Evolutionary conservation across 1,140 invertebrate genomes (phyloP).

Genomic region (Lutraria rhynchaena): DNA sequence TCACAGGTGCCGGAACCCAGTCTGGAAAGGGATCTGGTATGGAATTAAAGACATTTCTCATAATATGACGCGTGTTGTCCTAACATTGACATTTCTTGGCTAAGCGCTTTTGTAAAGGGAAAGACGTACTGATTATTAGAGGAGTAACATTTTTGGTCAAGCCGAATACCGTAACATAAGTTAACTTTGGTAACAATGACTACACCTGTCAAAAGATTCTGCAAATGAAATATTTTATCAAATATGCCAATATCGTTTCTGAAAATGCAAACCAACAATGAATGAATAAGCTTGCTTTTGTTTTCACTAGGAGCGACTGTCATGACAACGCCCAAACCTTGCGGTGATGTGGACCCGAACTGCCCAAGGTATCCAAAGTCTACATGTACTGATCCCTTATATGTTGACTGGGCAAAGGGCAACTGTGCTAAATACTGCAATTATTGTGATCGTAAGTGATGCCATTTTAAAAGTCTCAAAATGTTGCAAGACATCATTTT

Average conservation of each 20-base stretch:
- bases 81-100: too few species aligned
- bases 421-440: slow-evolving; percentile 42
- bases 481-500: too few species aligned
- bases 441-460: slow-evolving; percentile 35
- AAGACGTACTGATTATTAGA: too few species aligned
- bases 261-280: too few species aligned
- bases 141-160: too few species aligned
- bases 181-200: neutral
- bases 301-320: slow-evolving; percentile 17
- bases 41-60: too few species aligned
- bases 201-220: neutral
- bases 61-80: too few species aligned
- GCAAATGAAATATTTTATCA: too few species aligned
- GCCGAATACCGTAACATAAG: neutral
- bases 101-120: too few species aligned
- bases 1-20: slow-evolving; percentile 46
- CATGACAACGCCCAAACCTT: slow-evolving; percentile 15
- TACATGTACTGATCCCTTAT: slow-evolving; percentile 35
- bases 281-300: too few species aligned
- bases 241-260: too few species aligned
- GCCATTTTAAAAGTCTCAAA: too few species aligned
- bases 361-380: slow-evolving; percentile 42
- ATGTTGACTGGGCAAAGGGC: slow-evolving; percentile 42
- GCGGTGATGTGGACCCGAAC: slow-evolving; percentile 43
- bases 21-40: slow-evolving; percentile 50